phyloP scores from a whole-genome alignment of 92 coral and sea anemone species.

The Zoanthus sociatus region DNA sequence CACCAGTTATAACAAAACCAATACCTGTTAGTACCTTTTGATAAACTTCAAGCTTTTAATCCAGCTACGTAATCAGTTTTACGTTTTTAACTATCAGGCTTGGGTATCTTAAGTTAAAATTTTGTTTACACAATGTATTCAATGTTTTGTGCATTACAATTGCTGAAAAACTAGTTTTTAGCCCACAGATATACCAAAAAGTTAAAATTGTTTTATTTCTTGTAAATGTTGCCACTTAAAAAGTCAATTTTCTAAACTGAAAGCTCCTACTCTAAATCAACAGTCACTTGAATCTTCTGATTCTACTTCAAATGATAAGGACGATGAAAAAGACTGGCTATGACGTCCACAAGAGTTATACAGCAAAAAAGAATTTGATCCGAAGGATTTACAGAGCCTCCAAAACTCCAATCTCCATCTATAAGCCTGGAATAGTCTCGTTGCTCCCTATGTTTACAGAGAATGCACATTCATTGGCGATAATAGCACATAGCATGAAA shows the following conservation, averaged over 20 bases:
- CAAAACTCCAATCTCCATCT: slow-evolving; percentile 53
- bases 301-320: neutral
- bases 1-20: neutral
- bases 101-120: neutral
- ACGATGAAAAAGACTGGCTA: slow-evolving; percentile 53
- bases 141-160: neutral
- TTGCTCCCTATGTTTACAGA: slow-evolving; percentile 68
- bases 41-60: neutral
- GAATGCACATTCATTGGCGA: slow-evolving; percentile 67
- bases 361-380: no score
- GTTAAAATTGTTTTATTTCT: slow-evolving; percentile 22
- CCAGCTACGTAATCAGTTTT: neutral
- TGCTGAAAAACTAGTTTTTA: neutral
- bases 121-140: neutral
- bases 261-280: no score
- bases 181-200: neutral
- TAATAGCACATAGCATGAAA: slow-evolving; percentile 40
- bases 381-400: slow-evolving; percentile 43
- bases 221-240: slow-evolving; percentile 62
- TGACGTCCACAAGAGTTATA: neutral
- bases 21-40: neutral
- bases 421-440: neutral
- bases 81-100: neutral
- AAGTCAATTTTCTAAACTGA: slow-evolving; percentile 42
- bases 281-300: no score